Base-by-base conservation (phyloP, 2,888 invertebrate species). In the Criorhina ranunculi region DNA sequence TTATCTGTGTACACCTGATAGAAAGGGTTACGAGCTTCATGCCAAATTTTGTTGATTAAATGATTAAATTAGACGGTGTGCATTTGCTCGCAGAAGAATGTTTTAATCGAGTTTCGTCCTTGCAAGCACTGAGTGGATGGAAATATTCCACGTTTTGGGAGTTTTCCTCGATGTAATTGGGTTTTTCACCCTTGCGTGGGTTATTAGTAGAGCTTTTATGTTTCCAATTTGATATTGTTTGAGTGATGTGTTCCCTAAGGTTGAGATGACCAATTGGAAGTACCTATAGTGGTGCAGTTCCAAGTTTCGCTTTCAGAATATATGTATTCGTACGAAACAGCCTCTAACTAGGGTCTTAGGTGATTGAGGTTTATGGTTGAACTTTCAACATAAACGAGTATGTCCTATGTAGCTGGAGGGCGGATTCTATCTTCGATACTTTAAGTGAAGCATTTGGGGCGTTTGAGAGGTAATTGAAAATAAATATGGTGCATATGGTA, bases 161-260 rank as follows among this genome's bases (percentile, higher is more conserved):
- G 55, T 46, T 37, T 37, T 46, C 33, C 42, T 15, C 19, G 6
- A 31, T 77, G 69, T 69, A 69, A 62, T 69, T 69, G 62, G 53
- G 44, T 69, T 77, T 69, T 76, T 69, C 33, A 29, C 67, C 42
- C 67, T n/a, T 67, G 40, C 40, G 67, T 76, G 57, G 49, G 24
- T 46, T n/a, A 31, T 12, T 29, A 7, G 17, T 15, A 44, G 5
- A 19, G 29, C 15, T 46, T 46, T 42, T 64, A 55, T 55, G 55
- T 24, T 19, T 42, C 19, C 46, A 15, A 29, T 7, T n/a, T 12
- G 15, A 46, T 37, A n/a, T 35, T 64, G 60, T 17, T 37, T 11
- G 24, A 24, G 8, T 29, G 12, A 6, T 42, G 40, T 11, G 8
- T 17, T 53, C 2, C 12, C 24, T 49, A 11, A 9, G 33, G 35